phyloP scores from a whole-genome alignment of 2,113 vertebrate genomes.

The Phycodurus eques region DNA sequence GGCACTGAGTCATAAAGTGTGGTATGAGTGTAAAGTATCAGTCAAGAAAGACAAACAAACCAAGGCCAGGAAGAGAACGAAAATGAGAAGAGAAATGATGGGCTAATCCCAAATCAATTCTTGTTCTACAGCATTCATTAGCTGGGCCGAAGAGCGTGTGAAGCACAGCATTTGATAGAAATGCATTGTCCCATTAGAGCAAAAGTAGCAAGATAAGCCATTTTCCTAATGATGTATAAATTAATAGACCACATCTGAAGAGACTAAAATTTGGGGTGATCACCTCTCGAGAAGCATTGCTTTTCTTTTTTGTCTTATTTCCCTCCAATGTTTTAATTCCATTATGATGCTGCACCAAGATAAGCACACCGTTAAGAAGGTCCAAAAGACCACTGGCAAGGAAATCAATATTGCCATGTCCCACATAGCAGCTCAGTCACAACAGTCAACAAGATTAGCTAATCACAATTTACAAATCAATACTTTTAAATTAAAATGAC shows the following conservation, averaged over 20 bases:
- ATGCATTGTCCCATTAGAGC: constrained; percentile 8
- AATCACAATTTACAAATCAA: constrained; percentile 9
- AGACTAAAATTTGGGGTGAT: constrained; percentile 12
- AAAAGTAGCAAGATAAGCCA: constrained; percentile 25
- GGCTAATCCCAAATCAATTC: constrained; percentile 36
- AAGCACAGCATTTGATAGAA: constrained; percentile 6
- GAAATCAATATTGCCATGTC: constrained; percentile 46
- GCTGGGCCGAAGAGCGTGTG: constrained; percentile 18
- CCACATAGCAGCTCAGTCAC: constrained; percentile 10
- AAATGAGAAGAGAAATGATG: constrained; percentile 34
- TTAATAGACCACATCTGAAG: constrained; percentile 29
- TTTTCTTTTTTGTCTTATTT: not conserved
- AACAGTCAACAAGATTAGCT: constrained; percentile 4
- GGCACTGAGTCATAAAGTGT: constrained; percentile 39
- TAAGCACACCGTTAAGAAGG: constrained; percentile 27
- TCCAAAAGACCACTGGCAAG: constrained; percentile 18
- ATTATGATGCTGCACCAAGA: constrained; percentile 40
- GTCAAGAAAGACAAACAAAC: constrained; percentile 10
- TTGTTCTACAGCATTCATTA: constrained; percentile 23
- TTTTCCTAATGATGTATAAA: constrained; percentile 33
- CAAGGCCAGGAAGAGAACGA: constrained; percentile 5
- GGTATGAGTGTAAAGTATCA: constrained; percentile 32
- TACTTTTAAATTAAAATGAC: not conserved
- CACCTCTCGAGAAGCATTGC: constrained; percentile 2
- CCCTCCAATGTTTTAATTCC: constrained; percentile 33